These are phyloP conservation scores for Pseudobourletiella spinata DNA, from an alignment of 1,140 invertebrate species.

Conservation along the genomic window DNA sequence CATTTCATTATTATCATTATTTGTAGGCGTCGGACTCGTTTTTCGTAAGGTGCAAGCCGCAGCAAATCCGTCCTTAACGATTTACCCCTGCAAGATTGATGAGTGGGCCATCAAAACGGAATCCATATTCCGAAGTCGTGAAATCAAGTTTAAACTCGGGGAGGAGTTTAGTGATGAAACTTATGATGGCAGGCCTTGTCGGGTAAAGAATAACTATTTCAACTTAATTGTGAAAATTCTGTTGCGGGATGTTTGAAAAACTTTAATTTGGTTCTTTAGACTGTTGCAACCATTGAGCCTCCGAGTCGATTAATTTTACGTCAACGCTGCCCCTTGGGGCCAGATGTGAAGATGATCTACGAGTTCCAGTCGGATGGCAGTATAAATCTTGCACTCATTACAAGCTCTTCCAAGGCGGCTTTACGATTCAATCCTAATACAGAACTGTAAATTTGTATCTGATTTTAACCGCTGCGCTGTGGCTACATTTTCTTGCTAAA, in stretches of 20 bases:
- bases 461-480: neutral
- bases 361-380: neutral
- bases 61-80: conserved; percentile 13
- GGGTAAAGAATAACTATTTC: conserved; percentile 5
- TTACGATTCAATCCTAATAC: neutral
- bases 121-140: conserved; percentile 15
- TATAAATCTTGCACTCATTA: neutral
- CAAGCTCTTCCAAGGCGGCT: neutral
- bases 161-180: conserved; percentile 21
- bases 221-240: too few species aligned
- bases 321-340: neutral
- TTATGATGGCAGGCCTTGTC: conserved; percentile 19
- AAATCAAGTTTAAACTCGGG: conserved; percentile 2
- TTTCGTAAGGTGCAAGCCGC: conserved; percentile 21
- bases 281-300: neutral
- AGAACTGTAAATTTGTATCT: neutral
- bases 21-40: conserved; percentile 26
- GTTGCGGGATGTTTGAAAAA: neutral
- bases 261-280: neutral
- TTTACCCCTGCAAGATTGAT: neutral
- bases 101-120: conserved; percentile 13
- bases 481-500: too few species aligned
- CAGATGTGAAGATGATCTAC: conserved; percentile 2
- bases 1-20: neutral
- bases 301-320: neutral